A percentile compares a stretch with the other conserved stretches of the same genome.
Conservation (phyloP, 2,113 vertebrate genomes). For the Chitala chitala region DNA sequence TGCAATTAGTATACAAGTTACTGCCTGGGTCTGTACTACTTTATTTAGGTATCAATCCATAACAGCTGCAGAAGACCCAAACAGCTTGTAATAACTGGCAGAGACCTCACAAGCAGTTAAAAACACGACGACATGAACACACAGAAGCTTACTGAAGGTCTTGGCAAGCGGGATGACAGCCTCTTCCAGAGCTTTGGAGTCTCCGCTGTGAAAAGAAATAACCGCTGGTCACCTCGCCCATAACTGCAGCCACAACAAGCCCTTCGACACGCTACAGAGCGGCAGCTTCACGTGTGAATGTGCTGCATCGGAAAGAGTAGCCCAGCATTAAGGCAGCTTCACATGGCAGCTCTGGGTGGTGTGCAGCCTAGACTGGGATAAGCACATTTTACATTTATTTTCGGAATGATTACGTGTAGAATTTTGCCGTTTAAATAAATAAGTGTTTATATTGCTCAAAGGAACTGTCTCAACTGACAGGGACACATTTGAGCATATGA, state of each 20-base stretch:
- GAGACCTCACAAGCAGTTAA: not conserved
- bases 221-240: not conserved
- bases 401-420: too few species aligned
- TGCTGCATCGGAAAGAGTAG: too few species aligned
- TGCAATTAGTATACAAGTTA: not conserved
- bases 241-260: not conserved
- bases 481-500: too few species aligned
- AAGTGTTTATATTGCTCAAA: too few species aligned
- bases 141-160: slow-evolving; percentile 73
- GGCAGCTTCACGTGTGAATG: not conserved
- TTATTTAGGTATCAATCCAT: not conserved
- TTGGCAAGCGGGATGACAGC: slow-evolving; percentile 83
- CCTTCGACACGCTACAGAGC: not conserved
- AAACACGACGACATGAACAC: not conserved
- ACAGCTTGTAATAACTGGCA: not conserved
- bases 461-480: too few species aligned
- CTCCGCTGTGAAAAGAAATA: slow-evolving; percentile 62
- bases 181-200: slow-evolving; percentile 88
- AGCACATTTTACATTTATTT: too few species aligned
- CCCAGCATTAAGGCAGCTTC: too few species aligned
- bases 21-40: not conserved
- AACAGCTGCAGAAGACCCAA: not conserved
- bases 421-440: too few species aligned
- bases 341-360: too few species aligned
- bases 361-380: too few species aligned